Evolutionary conservation across 92 coral and sea anemone species (phyloP).

Genomic region (Phenganax marumi): DNA sequence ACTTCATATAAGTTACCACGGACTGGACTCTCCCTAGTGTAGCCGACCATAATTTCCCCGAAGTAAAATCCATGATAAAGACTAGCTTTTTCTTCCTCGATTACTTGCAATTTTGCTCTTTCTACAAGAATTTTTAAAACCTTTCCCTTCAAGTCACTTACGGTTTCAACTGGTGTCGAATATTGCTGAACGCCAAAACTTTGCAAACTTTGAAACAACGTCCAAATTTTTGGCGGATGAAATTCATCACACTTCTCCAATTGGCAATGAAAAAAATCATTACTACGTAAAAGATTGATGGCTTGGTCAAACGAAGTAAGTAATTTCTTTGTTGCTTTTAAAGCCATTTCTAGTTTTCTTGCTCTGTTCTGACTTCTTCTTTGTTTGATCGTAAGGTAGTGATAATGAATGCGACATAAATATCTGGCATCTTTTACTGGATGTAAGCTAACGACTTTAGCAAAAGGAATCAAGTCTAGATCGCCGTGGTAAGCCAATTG

Average conservation of each 20-base stretch:
- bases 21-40: constrained; percentile 82
- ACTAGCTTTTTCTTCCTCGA: constrained; percentile 76
- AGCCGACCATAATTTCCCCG: constrained; percentile 78
- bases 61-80: constrained; percentile 84
- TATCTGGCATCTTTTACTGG: constrained; percentile 77
- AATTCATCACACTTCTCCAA: constrained; percentile 11
- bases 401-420: constrained; percentile 82
- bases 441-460: constrained; percentile 86
- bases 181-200: constrained; percentile 1
- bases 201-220: constrained; percentile 8
- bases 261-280: not conserved
- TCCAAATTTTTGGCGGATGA: constrained; percentile 29
- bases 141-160: constrained; percentile 74
- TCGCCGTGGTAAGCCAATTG: constrained; percentile 85
- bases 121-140: constrained; percentile 82
- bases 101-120: constrained; percentile 77
- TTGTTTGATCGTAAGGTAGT: constrained; percentile 68
- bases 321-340: constrained; percentile 73
- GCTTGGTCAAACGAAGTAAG: constrained; percentile 42
- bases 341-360: constrained; percentile 59
- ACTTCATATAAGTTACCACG: constrained; percentile 92
- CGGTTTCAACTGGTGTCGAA: constrained; percentile 74
- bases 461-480: constrained; percentile 84
- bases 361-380: constrained; percentile 77
- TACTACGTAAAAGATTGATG: not conserved